Percentiles rank a stretch among this genome's conserved stretches.
Evolutionary conservation across 2,113 vertebrate genomes (phyloP).

Genomic region (Anthoscopus minutus): DNA sequence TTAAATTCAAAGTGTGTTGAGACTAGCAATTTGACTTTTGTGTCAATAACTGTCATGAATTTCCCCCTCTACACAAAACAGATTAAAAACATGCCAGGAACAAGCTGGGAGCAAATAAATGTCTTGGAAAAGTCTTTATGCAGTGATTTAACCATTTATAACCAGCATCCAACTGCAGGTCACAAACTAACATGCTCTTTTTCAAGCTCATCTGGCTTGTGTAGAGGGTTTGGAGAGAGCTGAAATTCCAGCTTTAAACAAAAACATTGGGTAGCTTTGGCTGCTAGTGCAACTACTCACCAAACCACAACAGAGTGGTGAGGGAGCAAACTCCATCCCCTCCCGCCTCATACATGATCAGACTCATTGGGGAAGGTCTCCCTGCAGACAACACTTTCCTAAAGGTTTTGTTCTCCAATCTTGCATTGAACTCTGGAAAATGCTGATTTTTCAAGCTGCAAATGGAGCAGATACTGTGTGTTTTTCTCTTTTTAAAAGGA

Average conservation of each 20-base stretch:
- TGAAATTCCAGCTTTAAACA: not conserved
- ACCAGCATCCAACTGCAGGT: not conserved
- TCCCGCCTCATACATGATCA: not conserved
- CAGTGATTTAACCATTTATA: not conserved
- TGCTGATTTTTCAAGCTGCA: not conserved
- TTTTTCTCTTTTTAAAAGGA: not conserved
- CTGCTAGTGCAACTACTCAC: not conserved
- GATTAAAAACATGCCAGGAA: not conserved
- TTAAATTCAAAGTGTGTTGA: not conserved
- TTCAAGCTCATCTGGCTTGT: not conserved
- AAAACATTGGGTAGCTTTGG: not conserved
- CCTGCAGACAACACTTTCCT: not conserved
- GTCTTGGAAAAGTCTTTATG: not conserved
- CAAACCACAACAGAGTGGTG: conserved; percentile 26
- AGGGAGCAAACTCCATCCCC: not conserved
- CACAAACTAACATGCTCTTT: not conserved
- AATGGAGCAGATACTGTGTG: not conserved
- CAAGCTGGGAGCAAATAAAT: not conserved
- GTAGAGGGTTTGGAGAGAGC: not conserved
- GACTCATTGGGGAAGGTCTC: not conserved
- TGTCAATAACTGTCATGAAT: not conserved
- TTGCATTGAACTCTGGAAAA: not conserved
- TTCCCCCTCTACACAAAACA: not conserved
- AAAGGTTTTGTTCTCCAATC: not conserved
- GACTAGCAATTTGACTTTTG: not conserved